Evolutionary conservation across 2,113 vertebrate genomes (phyloP), one percentile per base, ranked within the genome.

Genomic region (Seriola quinqueradiata): DNA sequence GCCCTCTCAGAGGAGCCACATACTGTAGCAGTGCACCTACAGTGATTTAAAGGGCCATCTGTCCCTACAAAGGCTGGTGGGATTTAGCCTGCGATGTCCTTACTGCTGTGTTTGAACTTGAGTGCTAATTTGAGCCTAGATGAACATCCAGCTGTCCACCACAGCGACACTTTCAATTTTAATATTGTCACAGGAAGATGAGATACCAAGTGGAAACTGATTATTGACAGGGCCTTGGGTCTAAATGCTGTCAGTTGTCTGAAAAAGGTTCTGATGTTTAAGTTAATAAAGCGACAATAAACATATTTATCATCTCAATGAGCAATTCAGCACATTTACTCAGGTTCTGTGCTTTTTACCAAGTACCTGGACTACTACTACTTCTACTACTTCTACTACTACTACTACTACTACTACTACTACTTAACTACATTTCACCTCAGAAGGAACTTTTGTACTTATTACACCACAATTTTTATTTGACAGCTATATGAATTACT

Each of bases 81-180:
- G 28, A 81, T 23, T 38, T 58, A 3, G 38, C 12, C 42, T 23
- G 48, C 23, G 32, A 32, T 54, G 54, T 70, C 75, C 44, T 83
- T 40, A 10, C 10, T 38, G 42, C 40, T 57, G 60, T 79, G 23
- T 84, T 75, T 84, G 12, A 83, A 81, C 58, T 64, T 55, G 16
- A 76, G 3, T 9, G 50, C 70, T 84, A 75, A 85, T 85, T 76
- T 90, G 17, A 61, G 75, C 11, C 54, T 40, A 60, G 74, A 81
- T 66, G 25, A 21, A n/a, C 4, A 12, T 81, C 81, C 75, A 87
- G 52, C 21, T 82, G 83, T 88, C 73, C 61, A 59, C 40, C 9
- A 28, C 28, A 61, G 40, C 36, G n/a, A 19, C 58, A 57, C 10
- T 23, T 3, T 54, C 7, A 44, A 44, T 50, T 8, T 54, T 19